Evolutionary conservation across 2,113 vertebrate species (phyloP), one percentile per base, ranked within the genome.

Genomic region (Elachura formosa): DNA sequence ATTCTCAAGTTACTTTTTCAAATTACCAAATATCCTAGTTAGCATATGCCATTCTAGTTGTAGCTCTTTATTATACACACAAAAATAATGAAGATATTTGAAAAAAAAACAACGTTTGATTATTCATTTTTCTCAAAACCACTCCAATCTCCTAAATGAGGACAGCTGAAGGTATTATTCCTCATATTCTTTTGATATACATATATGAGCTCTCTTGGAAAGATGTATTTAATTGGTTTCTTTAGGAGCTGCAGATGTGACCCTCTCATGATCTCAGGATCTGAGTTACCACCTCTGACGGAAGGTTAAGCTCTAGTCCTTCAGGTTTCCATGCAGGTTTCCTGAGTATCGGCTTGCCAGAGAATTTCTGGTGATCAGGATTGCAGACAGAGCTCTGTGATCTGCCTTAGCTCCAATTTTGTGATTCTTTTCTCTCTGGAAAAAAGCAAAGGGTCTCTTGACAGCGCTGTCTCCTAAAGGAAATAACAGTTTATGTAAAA

Each of bases 1-100:
- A 94, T 92, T 84, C 78, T 69, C 29, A 67, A 94, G 94, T 97
- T 94, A 83, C 66, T 85, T 91, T 94, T 93, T 89, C 51, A 81
- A 86, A 85, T 81, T 48, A 54, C 71, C 23, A 89, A 82, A 69
- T 49, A 63, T 61, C 24, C 55, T 72, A 28, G 90, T 93, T 90
- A 90, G 48, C 73, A 77, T 84, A 75, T 92, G 34, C 5, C 40
- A 86, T 88, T 85, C 61, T 77, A 28, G 8, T 48, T 66, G 33
- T 33, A 71, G 34, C 11, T 73, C n/a, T 77, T 87, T 74, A 40
- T 58, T 43, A 41, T 82, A 66, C 41, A 66, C 14, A 34, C 25
- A 38, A 77, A 89, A 84, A 54, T 74, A 24, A 14, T 15, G 56
- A 63, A 62, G 40, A 33, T 43, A n/a, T 52, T 89, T 49, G 5